Conservation (phyloP, 2,113 vertebrate genomes). For the Gymnorhina tibicen region DNA sequence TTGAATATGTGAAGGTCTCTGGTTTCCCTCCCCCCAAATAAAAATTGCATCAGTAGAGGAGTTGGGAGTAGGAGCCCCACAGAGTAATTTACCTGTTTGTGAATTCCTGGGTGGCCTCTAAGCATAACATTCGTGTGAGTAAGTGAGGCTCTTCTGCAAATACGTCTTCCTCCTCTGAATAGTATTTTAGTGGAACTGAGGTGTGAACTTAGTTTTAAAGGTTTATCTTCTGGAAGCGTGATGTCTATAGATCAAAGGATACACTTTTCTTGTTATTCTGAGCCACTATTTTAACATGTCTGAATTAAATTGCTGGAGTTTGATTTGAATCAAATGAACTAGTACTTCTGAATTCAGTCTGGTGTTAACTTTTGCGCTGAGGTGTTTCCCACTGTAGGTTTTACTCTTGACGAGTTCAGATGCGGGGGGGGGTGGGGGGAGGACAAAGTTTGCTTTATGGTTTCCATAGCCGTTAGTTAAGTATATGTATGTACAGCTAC, state of each 20-base stretch:
- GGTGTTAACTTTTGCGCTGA: neutral
- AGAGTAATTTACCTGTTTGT: neutral
- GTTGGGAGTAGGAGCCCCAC: neutral
- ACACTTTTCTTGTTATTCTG: neutral
- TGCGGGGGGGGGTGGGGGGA: rapidly evolving
- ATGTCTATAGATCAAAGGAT: neutral
- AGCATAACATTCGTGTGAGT: neutral
- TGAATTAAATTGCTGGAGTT: neutral
- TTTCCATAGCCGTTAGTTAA: neutral
- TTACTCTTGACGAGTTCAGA: neutral
- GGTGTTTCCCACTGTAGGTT: neutral
- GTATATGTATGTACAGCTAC: neutral
- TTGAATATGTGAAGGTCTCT: neutral
- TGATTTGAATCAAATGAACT: neutral
- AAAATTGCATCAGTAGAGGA: neutral
- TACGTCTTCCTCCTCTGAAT: neutral
- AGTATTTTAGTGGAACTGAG: neutral
- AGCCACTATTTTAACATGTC: neutral
- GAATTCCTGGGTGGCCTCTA: neutral
- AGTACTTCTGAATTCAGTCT: neutral
- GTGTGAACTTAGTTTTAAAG: neutral
- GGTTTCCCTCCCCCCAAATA: neutral
- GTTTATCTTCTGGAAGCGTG: neutral
- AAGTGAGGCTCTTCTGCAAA: neutral
- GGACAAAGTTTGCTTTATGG: neutral